These are phyloP conservation scores for Gymnarchus niloticus DNA, from an alignment of 2,113 vertebrate genomes.

Conservation along the genomic window DNA sequence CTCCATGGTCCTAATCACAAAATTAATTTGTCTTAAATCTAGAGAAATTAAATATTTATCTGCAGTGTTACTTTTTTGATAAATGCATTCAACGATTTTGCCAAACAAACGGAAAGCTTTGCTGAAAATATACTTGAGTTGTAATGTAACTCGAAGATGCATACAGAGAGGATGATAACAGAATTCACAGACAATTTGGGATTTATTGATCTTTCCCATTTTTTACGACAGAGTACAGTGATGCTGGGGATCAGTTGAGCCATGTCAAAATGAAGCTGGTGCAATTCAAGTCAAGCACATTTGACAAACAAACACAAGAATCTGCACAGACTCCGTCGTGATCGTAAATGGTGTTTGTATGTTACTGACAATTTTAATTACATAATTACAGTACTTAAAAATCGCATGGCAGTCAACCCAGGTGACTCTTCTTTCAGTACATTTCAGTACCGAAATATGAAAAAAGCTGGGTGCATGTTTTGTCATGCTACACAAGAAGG, in stretches of 20 bases:
- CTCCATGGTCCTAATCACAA: neutral
- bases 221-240: too few relatives aligned
- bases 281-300: too few relatives aligned
- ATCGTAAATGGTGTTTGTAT: too few relatives aligned
- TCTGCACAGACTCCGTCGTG: too few relatives aligned
- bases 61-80: neutral
- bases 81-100: neutral
- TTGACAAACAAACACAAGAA: too few relatives aligned
- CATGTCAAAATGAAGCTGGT: too few relatives aligned
- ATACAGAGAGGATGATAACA: too few relatives aligned
- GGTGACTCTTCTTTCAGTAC: neutral
- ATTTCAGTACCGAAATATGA: neutral
- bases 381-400: neutral
- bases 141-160: neutral
- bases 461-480: neutral
- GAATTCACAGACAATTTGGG: too few relatives aligned
- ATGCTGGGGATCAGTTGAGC: too few relatives aligned
- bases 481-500: neutral
- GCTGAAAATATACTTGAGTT: neutral
- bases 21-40: neutral
- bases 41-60: too few relatives aligned
- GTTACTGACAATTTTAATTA: too few relatives aligned
- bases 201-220: too few relatives aligned
- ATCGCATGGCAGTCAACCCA: neutral
- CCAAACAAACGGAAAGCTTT: neutral